Evolutionary conservation across 2,888 invertebrate genomes (phyloP).

Genomic region (Punctoribates punctum): DNA sequence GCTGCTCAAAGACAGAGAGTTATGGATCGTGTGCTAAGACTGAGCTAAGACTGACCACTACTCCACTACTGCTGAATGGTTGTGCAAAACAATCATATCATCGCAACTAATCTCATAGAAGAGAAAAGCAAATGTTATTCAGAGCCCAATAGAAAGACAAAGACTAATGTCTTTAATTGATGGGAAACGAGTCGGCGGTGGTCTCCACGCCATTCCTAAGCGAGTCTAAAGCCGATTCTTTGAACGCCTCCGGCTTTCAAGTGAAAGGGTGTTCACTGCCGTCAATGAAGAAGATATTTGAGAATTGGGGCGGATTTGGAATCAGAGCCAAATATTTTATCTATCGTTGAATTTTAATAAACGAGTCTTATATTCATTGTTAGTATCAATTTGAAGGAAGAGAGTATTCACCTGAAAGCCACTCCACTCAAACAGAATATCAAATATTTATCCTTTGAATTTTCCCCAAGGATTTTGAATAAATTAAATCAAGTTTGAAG

Average conservation of each 20-base stretch:
- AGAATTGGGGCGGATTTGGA: slow-evolving; percentile 24
- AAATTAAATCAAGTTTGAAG: not conserved
- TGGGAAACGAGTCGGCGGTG: slow-evolving; percentile 2
- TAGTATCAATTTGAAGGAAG: not conserved
- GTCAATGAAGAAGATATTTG: slow-evolving; percentile 2
- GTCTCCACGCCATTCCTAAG: not conserved
- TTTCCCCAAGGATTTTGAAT: not conserved
- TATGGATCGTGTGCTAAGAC: too few species aligned
- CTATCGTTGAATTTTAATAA: not conserved
- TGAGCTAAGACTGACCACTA: too few species aligned
- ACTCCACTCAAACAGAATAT: not conserved
- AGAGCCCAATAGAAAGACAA: not conserved
- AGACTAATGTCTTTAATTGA: not conserved
- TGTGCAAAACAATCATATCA: not conserved
- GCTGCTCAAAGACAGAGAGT: too few species aligned
- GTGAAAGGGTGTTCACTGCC: slow-evolving; percentile 23
- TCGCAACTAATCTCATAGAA: not conserved
- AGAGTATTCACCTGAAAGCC: slow-evolving; percentile 3
- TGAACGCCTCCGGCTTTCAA: not conserved
- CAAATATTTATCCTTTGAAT: not conserved
- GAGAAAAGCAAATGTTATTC: not conserved
- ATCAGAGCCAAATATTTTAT: not conserved
- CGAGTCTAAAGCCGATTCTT: not conserved
- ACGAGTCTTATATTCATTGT: not conserved
- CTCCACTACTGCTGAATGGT: too few species aligned